Evolutionary conservation across 2,888 invertebrate species (phyloP), one percentile per base, ranked within the genome.

Genomic region (Tillus elongatus): DNA sequence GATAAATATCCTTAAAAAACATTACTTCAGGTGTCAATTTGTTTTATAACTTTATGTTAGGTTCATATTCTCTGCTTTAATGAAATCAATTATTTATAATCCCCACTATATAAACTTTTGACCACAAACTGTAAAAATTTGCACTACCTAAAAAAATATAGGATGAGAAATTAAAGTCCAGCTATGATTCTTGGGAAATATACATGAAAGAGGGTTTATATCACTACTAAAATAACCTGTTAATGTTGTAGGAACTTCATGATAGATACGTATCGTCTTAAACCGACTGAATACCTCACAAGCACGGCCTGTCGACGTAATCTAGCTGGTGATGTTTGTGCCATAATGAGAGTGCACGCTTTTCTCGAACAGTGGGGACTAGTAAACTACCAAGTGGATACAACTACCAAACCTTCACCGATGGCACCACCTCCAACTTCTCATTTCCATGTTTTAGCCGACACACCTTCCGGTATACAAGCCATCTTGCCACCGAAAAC

Each of bases 361-460:
- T 93, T 96, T 67, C 71, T 96, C 16, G 95, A 96, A 64, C 95
- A 95, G 66, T 96, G 95, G 95, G 95, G 95, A 3, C 74, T 96
- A 26, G 76, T 96, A 46, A 96, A 96, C 68, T 96, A 96, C 61
- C 92, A 92, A 74, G 86, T 87, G 54, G 93, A 93, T 60, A 78
- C 87, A 0, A 93, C 95, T 53, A 79, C 82, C 37, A 77, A 91
- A 4, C 93, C 95, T 1, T 89, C 90, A 1, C 86, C 91, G 2
- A 90, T 96, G 85, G 95, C 93, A 1, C 95, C 95, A 13, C 95
- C 95, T 13, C 88, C 93, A 6, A 96, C 95, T 8, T 90, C 92
- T 0, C 95, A 96, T 70, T 96, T 96, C 74, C 92, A 93, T 66
- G 87, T 95, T 45, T 67, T 95, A 33, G 89, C 92, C 1, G 95